These are phyloP conservation scores for Graptemys geographica DNA, from an alignment of 2,797 vertebrate genomes.

Conservation along the genomic window DNA sequence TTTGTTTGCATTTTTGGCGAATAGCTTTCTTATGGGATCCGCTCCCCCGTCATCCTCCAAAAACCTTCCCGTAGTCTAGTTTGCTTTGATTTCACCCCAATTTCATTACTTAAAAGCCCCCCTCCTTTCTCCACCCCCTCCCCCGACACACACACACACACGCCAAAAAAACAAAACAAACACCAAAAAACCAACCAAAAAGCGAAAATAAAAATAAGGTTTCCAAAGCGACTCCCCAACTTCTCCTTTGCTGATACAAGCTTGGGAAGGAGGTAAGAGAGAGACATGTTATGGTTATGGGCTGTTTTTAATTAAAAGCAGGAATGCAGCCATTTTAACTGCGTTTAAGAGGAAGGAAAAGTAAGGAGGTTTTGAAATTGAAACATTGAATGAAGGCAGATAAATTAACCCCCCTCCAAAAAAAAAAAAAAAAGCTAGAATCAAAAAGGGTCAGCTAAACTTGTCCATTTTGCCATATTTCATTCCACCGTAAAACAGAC, in stretches of 20 bases:
- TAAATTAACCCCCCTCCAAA: neutral
- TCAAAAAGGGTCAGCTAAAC: neutral
- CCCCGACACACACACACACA: neutral
- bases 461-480: neutral
- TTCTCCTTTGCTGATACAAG: neutral
- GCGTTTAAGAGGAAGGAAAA: constrained; percentile 36
- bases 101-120: neutral
- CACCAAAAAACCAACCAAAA: neutral
- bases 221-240: neutral
- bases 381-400: neutral
- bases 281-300: constrained; percentile 51
- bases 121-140: neutral
- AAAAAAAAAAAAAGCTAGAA: neutral
- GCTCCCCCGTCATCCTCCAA: neutral
- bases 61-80: neutral
- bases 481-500: neutral
- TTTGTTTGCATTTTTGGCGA: neutral
- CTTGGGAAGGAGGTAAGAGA: constrained; percentile 19
- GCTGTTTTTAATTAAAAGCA: constrained; percentile 81
- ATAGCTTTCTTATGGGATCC: neutral
- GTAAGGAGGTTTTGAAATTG: neutral
- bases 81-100: too few relatives aligned
- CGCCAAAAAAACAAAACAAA: neutral
- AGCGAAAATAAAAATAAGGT: neutral
- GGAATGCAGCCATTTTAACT: constrained; percentile 79